phyloP scores from a whole-genome alignment of 1,140 invertebrate genomes.

The Diuraphis noxia region DNA sequence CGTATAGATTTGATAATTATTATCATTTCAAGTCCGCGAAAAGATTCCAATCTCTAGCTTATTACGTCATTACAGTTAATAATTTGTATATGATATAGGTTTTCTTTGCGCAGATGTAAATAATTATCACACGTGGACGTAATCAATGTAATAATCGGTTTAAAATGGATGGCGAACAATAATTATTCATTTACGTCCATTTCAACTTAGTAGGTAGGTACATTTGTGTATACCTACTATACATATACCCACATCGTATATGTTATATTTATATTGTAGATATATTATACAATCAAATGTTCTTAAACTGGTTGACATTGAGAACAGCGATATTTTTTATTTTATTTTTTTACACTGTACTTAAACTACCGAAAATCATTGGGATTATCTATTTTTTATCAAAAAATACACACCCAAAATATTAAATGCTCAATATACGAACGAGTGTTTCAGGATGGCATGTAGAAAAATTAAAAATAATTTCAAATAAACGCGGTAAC shows the following conservation, averaged over 20 bases:
- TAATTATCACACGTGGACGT: background rate
- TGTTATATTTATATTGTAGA: background rate
- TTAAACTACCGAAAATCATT: background rate
- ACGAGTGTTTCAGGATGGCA: background rate
- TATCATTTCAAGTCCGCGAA: background rate
- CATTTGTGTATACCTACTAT: too few species aligned
- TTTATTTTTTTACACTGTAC: background rate
- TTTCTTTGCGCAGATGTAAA: background rate
- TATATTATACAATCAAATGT: background rate
- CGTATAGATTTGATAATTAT: background rate
- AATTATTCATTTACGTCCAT: background rate
- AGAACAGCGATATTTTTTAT: background rate
- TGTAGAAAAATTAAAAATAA: conserved; percentile 1
- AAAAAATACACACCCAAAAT: background rate
- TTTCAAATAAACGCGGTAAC: background rate
- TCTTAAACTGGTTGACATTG: conserved; percentile 24
- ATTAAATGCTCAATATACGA: background rate
- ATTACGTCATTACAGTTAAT: background rate
- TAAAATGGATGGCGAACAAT: background rate
- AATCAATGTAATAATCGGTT: conserved; percentile 1
- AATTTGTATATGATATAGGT: background rate
- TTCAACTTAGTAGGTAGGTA: background rate
- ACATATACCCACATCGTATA: too few species aligned
- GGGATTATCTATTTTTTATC: conserved; percentile 21
- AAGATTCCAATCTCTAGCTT: background rate